Evolutionary conservation across 64 coral and sea anemone genomes (phyloP), one percentile per base, ranked within the genome.

Genomic region (Trachythela sp.): DNA sequence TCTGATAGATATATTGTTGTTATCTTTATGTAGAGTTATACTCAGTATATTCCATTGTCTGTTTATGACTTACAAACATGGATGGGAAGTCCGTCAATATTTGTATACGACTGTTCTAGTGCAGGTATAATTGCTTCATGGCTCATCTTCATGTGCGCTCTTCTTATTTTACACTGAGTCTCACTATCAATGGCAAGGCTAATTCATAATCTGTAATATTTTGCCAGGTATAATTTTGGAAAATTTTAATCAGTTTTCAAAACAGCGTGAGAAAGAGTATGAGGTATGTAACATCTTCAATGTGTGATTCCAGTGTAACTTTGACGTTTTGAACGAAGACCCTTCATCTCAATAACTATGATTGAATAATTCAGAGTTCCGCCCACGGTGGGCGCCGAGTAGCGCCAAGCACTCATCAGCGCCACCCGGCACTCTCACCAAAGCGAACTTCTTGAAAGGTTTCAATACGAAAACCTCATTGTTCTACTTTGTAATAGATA

Each of bases 61-160:
- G 89, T 99, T 85, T 99, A 99, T 91, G 96, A 99, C 84, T 86
- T 99, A 22, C 96, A 99, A 45, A 99, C 96, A 38, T 99, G 96
- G 96, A 99, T 99, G 96, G 93, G 96, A 37, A 99, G 96, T 71
- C 96, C 96, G 7, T 99, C 96, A 40, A 99, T 99, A 42, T 99
- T 99, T 91, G 96, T 99, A 8, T 99, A 94, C 67, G 96, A 99
- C 71, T 99, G 96, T 48, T 94, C 94, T 75, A 99, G 93, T 95
- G 96, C 96, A n/a, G 96, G 96, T 80, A 80, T 15, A 30, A 45
- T 11, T 45, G 42, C 42, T 45, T 45, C 42, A n/a, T 3, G 5
- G 59, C 20, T 6, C 15, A 22, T 31, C 3, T n/a, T n/a, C 59
- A 68, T 68, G 5, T 68, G 59, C 20, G 2, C 18, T 31, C 20